Percentiles rank a stretch among this genome's conserved stretches.
Evolutionary conservation across 2,113 vertebrate genomes (phyloP).

Genomic region (Varanus komodoensis): DNA sequence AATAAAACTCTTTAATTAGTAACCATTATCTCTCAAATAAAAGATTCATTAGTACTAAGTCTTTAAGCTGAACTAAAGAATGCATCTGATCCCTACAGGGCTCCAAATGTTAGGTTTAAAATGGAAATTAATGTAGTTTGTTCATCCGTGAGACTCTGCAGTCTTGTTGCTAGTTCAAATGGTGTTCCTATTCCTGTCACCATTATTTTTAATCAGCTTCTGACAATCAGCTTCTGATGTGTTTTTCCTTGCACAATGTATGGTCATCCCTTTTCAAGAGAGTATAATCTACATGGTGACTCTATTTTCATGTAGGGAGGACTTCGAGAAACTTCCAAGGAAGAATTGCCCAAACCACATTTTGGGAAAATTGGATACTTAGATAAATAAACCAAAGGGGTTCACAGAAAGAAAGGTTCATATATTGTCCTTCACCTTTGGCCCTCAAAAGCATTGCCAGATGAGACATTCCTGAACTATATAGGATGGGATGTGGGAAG

Average conservation of each 20-base stretch:
- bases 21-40: slow-evolving; percentile 50
- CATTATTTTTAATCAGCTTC: background rate
- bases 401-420: background rate
- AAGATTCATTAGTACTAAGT: slow-evolving; percentile 49
- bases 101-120: slow-evolving; percentile 46
- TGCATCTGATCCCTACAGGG: slow-evolving; percentile 8
- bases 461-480: background rate
- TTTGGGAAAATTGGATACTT: background rate
- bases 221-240: background rate
- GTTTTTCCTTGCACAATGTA: background rate
- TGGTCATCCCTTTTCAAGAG: background rate
- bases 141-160: background rate
- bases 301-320: background rate
- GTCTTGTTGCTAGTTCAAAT: background rate
- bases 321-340: background rate
- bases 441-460: background rate
- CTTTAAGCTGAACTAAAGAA: slow-evolving; percentile 45
- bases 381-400: background rate
- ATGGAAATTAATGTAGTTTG: slow-evolving; percentile 5
- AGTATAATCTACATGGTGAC: background rate
- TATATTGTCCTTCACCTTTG: background rate
- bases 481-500: background rate
- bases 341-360: background rate
- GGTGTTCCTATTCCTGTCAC: background rate
- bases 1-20: slow-evolving; percentile 56